A percentile compares a stretch with the other conserved stretches of the same genome.
Evolutionary conservation across 2,113 vertebrate genomes (phyloP).

Genomic region (Mastomys natalensis): DNA sequence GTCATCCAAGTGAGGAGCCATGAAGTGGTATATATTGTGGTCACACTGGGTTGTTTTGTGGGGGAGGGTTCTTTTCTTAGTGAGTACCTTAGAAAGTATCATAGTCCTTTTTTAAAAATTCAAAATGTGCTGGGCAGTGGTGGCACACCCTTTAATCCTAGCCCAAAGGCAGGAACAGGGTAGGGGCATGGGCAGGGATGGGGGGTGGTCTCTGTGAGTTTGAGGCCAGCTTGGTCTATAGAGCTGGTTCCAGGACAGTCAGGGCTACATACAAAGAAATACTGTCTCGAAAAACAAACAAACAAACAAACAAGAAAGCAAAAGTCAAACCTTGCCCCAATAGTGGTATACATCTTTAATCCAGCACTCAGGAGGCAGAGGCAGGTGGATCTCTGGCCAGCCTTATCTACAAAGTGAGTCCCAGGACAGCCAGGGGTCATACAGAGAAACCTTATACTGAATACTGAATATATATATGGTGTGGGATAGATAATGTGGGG

Average conservation of each 20-base stretch:
- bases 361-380: neutral
- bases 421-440: neutral
- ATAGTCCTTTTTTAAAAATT: neutral
- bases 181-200: neutral
- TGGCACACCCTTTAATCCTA: no score
- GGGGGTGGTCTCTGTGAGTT: neutral
- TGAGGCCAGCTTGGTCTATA: neutral
- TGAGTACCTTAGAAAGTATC: neutral
- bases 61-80: neutral
- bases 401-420: neutral
- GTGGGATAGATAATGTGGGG: neutral
- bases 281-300: neutral
- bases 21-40: neutral
- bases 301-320: no score
- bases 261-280: neutral
- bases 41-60: neutral
- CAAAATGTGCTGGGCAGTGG: neutral
- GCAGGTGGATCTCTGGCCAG: neutral
- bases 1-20: neutral
- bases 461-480: no score
- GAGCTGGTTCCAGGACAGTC: no score
- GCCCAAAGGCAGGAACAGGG: no score
- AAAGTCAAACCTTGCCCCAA: neutral
- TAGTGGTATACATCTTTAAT: neutral
- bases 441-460: neutral